Evolutionary conservation across 2,113 vertebrate species (phyloP).

Genomic region (Xiphophorus couchianus): DNA sequence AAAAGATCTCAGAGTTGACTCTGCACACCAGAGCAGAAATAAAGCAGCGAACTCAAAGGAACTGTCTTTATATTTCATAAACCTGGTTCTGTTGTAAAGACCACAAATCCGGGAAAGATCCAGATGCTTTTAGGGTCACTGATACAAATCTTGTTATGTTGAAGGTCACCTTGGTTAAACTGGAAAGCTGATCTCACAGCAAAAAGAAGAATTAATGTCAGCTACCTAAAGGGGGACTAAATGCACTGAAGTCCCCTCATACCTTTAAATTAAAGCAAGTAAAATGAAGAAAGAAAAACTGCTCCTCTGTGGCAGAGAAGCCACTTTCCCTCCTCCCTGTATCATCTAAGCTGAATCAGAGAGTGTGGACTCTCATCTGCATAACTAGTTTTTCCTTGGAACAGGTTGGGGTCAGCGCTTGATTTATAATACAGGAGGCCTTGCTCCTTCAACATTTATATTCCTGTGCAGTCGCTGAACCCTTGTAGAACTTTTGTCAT

Average conservation of each 20-base stretch:
- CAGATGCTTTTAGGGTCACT: too few relatives aligned
- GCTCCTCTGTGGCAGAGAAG: neutral
- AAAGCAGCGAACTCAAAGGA: too few relatives aligned
- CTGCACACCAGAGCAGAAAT: too few relatives aligned
- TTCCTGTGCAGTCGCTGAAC: neutral
- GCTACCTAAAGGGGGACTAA: neutral
- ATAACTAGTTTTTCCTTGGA: neutral
- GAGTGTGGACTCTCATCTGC: neutral
- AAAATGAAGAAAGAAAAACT: neutral
- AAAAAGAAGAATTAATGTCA: neutral
- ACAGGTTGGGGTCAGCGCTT: neutral
- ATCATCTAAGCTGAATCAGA: neutral
- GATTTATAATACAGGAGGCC: neutral
- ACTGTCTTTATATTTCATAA: too few relatives aligned
- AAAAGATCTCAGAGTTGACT: too few relatives aligned
- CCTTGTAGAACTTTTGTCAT: neutral
- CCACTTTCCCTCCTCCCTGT: neutral
- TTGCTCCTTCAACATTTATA: neutral
- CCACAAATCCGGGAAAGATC: too few relatives aligned
- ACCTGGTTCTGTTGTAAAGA: too few relatives aligned
- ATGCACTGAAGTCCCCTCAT: neutral
- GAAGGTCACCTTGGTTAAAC: neutral
- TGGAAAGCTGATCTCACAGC: neutral
- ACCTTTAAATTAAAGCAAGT: neutral
- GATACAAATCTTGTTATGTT: too few relatives aligned